Conservation (phyloP, 2,113 vertebrate species). For the Noturus placidus region DNA sequence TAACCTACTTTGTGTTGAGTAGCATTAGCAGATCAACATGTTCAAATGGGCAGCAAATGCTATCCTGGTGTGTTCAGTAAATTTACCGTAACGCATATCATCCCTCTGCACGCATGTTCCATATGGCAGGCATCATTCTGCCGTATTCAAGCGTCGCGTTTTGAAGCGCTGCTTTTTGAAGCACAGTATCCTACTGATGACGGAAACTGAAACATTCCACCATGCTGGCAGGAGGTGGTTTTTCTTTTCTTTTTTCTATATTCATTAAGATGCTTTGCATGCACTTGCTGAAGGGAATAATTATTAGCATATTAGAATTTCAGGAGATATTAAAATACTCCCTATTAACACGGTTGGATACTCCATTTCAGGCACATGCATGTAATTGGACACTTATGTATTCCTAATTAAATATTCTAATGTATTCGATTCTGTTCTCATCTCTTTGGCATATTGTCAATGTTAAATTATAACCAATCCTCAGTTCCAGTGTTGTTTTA, state of each 20-base stretch:
- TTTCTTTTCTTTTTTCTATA: not conserved
- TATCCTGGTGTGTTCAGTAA: not conserved
- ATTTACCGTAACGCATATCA: not conserved
- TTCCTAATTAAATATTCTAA: slow-evolving; percentile 22
- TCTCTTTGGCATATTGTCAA: not conserved
- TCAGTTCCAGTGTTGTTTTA: not conserved
- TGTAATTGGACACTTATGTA: slow-evolving; percentile 33
- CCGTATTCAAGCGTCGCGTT: not conserved
- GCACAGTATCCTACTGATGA: slow-evolving; percentile 14
- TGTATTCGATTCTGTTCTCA: slow-evolving; percentile 14
- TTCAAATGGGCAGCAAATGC: not conserved
- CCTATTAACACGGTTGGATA: slow-evolving; percentile 38
- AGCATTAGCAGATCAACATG: not conserved
- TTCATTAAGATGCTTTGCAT: slow-evolving; percentile 31
- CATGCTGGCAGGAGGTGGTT: not conserved
- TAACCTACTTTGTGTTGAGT: not conserved
- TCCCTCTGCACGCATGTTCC: not conserved
- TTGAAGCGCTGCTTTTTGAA: slow-evolving; percentile 25
- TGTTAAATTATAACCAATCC: not conserved
- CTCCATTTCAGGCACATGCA: slow-evolving; percentile 20
- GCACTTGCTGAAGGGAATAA: slow-evolving; percentile 37
- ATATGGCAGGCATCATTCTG: not conserved
- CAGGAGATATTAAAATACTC: slow-evolving; percentile 21
- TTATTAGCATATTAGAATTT: slow-evolving; percentile 40
- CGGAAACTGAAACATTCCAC: slow-evolving; percentile 2